Evolutionary conservation across 2,113 vertebrate genomes (phyloP).

Genomic region (Amblyornis subalaris): DNA sequence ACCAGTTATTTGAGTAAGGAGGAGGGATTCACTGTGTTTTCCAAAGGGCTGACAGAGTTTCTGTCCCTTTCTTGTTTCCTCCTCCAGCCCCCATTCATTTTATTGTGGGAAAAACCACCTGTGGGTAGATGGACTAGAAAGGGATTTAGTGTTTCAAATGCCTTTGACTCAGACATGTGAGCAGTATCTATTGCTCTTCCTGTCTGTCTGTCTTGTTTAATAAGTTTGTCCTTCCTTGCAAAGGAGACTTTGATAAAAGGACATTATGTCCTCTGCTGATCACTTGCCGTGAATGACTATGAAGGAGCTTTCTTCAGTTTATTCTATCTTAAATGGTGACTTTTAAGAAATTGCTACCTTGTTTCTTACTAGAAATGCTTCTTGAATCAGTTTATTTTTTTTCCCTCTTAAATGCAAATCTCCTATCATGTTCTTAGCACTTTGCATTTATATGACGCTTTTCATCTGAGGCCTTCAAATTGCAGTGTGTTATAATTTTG

Average conservation of each 20-base stretch:
- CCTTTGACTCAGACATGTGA: not conserved
- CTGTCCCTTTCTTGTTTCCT: not conserved
- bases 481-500: not conserved
- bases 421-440: not conserved
- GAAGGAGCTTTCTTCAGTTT: not conserved
- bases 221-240: not conserved
- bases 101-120: not conserved
- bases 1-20: not conserved
- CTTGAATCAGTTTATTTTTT: not conserved
- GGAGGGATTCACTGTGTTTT: not conserved
- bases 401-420: conserved; percentile 14
- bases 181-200: not conserved
- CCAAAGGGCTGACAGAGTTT: not conserved
- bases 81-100: not conserved
- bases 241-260: not conserved
- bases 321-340: not conserved
- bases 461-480: not conserved
- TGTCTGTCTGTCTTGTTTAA: not conserved
- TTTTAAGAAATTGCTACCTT: conserved; percentile 1
- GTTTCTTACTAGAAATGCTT: not conserved
- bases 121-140: not conserved
- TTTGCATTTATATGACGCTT: conserved; percentile 7
- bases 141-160: not conserved
- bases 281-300: not conserved
- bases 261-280: not conserved